phyloP scores from a whole-genome alignment of 2,888 invertebrate genomes.

The Meteorus colon region DNA sequence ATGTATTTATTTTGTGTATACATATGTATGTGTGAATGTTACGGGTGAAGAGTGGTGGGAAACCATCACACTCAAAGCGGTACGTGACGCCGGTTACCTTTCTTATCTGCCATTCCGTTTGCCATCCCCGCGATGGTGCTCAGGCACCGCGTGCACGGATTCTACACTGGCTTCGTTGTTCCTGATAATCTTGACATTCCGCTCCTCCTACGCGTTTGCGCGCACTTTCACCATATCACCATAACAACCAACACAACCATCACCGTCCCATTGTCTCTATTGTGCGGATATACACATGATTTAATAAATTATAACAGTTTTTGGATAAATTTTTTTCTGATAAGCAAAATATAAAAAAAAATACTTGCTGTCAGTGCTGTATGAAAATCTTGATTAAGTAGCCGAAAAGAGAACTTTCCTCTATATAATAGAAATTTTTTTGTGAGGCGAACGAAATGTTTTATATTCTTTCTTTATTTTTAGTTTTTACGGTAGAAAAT shows the following conservation, averaged over 20 bases:
- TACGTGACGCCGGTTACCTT: constrained; percentile 69
- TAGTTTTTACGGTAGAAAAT: constrained; percentile 41
- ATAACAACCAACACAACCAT: background rate
- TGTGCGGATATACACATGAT: constrained; percentile 22
- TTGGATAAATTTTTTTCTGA: background rate
- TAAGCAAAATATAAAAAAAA: background rate
- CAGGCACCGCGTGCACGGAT: constrained; percentile 32
- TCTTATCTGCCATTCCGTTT: constrained; percentile 67
- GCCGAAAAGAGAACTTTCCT: background rate
- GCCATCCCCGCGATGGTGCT: constrained; percentile 50
- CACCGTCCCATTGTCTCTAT: constrained; percentile 15
- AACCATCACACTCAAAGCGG: constrained; percentile 68
- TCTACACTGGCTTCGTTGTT: constrained; percentile 58
- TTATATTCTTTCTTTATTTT: constrained; percentile 35
- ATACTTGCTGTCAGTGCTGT: background rate
- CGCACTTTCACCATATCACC: constrained; percentile 29
- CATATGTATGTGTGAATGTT: constrained; percentile 46
- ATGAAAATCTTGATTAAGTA: background rate
- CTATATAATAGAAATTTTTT: constrained; percentile 6
- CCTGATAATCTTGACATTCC: constrained; percentile 68
- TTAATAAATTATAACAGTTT: background rate
- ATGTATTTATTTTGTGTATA: constrained; percentile 34
- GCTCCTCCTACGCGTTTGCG: constrained; percentile 62
- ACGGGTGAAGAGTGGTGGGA: constrained; percentile 56
- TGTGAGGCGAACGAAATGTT: constrained; percentile 20